Conservation (phyloP, 2,797 vertebrate genomes). For the Notolepis coatsorum region DNA sequence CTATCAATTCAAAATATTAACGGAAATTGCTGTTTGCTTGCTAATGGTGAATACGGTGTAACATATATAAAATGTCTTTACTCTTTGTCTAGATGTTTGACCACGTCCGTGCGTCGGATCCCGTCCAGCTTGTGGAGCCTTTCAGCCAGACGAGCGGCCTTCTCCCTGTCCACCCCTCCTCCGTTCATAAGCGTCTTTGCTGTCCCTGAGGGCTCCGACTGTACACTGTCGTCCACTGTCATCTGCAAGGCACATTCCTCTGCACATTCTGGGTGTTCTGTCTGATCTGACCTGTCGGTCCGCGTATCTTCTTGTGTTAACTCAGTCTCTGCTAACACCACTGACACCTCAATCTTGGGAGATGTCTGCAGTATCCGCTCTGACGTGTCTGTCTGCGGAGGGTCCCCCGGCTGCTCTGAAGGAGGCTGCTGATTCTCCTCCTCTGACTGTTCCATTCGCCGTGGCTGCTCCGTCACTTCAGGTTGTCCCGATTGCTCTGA, state of each 20-base stretch:
- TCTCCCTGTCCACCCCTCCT: conserved; percentile 69
- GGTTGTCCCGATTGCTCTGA: conserved; percentile 15
- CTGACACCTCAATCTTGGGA: conserved; percentile 22
- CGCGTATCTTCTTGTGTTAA: conserved; percentile 15
- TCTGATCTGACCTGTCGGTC: conserved; percentile 5
- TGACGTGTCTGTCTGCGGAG: conserved; percentile 42
- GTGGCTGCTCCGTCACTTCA: conserved; percentile 13
- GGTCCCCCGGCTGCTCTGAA: conserved; percentile 21
- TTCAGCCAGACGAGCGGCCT: conserved; percentile 77
- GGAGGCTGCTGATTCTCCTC: too few species aligned
- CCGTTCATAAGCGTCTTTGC: conserved; percentile 58
- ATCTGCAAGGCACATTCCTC: conserved; percentile 6
- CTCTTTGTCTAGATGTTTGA: conserved; percentile 92
- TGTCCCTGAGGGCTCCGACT: conserved; percentile 23
- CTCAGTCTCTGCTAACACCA: conserved; percentile 15
- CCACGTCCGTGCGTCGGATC: conserved; percentile 88
- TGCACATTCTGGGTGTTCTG: background rate
- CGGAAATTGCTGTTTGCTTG: too few species aligned
- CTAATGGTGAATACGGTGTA: too few species aligned
- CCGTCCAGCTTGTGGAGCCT: conserved; percentile 85
- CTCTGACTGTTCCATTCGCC: conserved; percentile 27
- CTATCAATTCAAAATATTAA: too few species aligned
- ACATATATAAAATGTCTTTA: conserved; percentile 63
- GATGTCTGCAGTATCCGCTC: conserved; percentile 42
- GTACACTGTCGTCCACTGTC: conserved; percentile 43